A percentile compares a stretch with the other conserved stretches of the same genome.
Conservation (phyloP, 2,888 invertebrate genomes). For the Agriopis aurantiaria region DNA sequence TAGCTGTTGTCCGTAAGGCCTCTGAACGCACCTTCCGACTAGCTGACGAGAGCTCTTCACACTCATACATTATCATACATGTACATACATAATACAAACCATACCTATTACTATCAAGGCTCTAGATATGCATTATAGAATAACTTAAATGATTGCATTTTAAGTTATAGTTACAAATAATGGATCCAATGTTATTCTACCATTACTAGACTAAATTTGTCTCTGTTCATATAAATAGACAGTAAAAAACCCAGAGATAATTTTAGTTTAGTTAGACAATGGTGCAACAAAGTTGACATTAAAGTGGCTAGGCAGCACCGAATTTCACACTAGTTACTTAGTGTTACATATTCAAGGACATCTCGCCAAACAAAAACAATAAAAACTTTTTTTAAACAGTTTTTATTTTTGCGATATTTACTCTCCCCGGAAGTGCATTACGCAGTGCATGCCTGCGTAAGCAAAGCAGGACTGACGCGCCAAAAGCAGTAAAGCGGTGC, state of each 20-base stretch:
- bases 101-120: background rate
- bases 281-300: background rate
- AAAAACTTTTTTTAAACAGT: too few relatives aligned
- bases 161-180: constrained; percentile 4
- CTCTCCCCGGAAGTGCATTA: too few relatives aligned
- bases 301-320: background rate
- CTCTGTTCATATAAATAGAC: background rate
- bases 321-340: too few relatives aligned
- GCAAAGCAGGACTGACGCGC: too few relatives aligned
- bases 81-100: background rate
- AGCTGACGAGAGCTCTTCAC: constrained; percentile 14
- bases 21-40: constrained; percentile 16
- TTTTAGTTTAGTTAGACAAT: background rate
- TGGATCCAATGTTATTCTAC: background rate
- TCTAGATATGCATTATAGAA: constrained; percentile 16
- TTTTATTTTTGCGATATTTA: too few relatives aligned
- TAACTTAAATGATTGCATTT: constrained; percentile 6
- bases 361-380: too few relatives aligned
- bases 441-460: too few relatives aligned
- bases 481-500: too few relatives aligned
- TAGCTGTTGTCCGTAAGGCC: too few relatives aligned
- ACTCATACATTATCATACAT: background rate
- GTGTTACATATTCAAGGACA: too few relatives aligned
- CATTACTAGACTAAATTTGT: background rate
- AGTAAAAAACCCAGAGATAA: background rate